Evolutionary conservation across 2,797 vertebrate genomes (phyloP), one percentile per base, ranked within the genome.

Genomic region (Eptatretus atami): DNA sequence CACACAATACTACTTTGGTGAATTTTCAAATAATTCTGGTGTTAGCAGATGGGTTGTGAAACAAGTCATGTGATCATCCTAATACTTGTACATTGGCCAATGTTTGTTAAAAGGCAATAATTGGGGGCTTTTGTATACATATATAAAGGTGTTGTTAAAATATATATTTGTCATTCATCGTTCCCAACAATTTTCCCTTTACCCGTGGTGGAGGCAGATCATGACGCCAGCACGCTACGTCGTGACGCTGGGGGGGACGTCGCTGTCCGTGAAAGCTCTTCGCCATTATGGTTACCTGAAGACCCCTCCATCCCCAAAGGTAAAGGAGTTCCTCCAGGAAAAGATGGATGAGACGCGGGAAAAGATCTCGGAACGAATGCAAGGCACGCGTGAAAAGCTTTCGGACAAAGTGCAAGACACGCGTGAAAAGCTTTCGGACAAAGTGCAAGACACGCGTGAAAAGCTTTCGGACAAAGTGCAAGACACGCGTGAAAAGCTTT

Each of bases 291-390:
- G 84, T 70, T 84, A 93, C 74, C 72, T 98, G 68, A 78, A 83
- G n/a, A 96, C 86, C 1, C 90, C 87, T 0, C 87, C 90, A 2
- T 83, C 82, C 0, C 57, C 57, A n/a, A 61, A 61, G 10, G 85
- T 95, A 12, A 94, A 79, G 65, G 84, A 83, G 11, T 98, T 92
- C 72, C 66, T 98, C 3, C 90, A 98, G 70, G 87, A 86, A 71
- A 81, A 78, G 68, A 93, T 96, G 86, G 86, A 85, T 69, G 86
- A 81, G 69, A 94, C 86, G 0, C 90, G 84, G 66, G 87, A 80
- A 66, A 77, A 77, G 52, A 68, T 94, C 55, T 78, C 81, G 0
- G 87, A 78, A 70, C 83, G 81, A 69, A 88, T 95, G 79, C 84
- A 76, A 66, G 81, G 80, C 70, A 84, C 74, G 5, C 76, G 71